Base-by-base conservation (phyloP, 2,113 vertebrate genomes). In the Anser cygnoides region DNA sequence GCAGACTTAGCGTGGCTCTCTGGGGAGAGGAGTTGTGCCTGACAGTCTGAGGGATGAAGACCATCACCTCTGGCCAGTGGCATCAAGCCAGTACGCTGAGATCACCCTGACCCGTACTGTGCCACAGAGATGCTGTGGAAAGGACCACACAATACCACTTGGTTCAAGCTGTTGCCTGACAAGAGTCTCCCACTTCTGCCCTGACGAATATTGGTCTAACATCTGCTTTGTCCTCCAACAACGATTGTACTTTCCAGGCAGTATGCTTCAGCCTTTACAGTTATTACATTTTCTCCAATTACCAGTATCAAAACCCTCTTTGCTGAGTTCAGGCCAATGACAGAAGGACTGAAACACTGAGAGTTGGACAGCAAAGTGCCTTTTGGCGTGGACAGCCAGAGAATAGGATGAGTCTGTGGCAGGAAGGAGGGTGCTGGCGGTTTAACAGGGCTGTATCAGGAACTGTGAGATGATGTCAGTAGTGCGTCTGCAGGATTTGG, bases 171-270 rank as follows among this genome's bases (percentile, higher is more conserved):
- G 25, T 37, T 37, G 49, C n/a, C 35, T 37, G 18, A 54, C 4
- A 13, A 10, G 25, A 39, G 50, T 54, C 19, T 39, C 50, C 62
- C 62, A 19, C 62, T n/a, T 79, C 18, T 20, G 19, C 31, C 46
- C 58, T 50, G 52, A 28, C 1, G 3, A 62, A 35, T 3, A 25
- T 1, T 33, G 58, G 4, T n/a, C 44, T 62, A 77, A 23, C 35
- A 39, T 14, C n/a, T 68, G 76, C 58, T 72, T 70, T 58, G 35
- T 29, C 41, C 41, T 65, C 63, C 14, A 65, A 1, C 16, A 76
- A 43, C 50, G 62, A 46, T 0, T 10, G 49, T 26, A 70, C 5
- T 0, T 57, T 71, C 39, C 73, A 26, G 33, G 2, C 26, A 31
- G 16, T 35, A 28, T 1, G 23, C 8, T 89, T 37, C 81, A 87